phyloP scores from a whole-genome alignment of 2,797 vertebrate species.

The Gambusia yucatana region DNA sequence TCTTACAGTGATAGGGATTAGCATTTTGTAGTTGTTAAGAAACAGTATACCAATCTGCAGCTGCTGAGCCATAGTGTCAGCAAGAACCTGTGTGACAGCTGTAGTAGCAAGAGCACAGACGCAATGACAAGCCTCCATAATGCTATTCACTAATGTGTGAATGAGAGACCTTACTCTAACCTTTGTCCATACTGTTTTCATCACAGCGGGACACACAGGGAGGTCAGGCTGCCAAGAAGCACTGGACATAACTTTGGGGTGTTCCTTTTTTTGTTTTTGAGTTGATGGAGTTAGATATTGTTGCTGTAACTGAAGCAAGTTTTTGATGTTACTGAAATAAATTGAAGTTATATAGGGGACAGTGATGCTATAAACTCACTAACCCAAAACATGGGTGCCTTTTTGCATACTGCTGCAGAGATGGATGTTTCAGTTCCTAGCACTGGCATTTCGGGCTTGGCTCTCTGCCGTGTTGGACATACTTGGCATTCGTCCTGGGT shows the following conservation, averaged over 20 bases:
- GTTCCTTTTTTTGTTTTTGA: constrained; percentile 11
- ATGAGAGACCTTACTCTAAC: constrained; percentile 70
- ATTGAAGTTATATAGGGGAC: constrained; percentile 36
- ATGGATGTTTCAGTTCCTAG: constrained; percentile 30
- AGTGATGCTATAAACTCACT: constrained; percentile 46
- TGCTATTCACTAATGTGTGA: constrained; percentile 74
- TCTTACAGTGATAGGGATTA: constrained; percentile 37
- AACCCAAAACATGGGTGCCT: constrained; percentile 37
- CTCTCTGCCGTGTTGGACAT: constrained; percentile 28
- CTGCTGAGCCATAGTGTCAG: constrained; percentile 72
- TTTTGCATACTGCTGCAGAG: constrained; percentile 16
- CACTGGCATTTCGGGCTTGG: constrained; percentile 44
- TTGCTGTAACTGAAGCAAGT: constrained; percentile 22
- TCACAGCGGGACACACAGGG: constrained; percentile 67
- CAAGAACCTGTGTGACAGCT: constrained; percentile 72
- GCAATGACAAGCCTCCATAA: constrained; percentile 65
- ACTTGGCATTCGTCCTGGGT: constrained; percentile 51
- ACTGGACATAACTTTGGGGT: constrained; percentile 41
- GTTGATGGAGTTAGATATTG: neutral
- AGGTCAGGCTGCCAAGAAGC: constrained; percentile 52
- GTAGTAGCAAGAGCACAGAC: constrained; percentile 53
- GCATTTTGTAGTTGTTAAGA: constrained; percentile 72
- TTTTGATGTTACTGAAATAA: constrained; percentile 40
- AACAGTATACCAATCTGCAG: constrained; percentile 75
- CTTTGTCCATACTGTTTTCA: constrained; percentile 48